Base-by-base conservation (phyloP, 2,797 vertebrate species). In the Xyrichtys novacula region DNA sequence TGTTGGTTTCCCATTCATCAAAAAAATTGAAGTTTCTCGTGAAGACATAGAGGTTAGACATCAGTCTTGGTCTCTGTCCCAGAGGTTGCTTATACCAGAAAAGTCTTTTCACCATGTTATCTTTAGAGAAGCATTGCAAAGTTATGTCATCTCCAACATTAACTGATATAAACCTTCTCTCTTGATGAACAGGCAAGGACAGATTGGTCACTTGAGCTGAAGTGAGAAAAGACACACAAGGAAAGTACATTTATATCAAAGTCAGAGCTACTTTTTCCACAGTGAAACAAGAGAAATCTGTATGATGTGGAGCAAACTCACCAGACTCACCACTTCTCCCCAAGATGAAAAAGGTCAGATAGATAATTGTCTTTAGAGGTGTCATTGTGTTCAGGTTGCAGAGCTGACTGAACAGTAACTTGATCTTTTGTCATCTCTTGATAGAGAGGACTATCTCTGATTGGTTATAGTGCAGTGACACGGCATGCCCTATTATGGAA, bases 1-100 rank as follows among this genome's bases (percentile, higher is more conserved):
- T 7, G 0, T 68, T 34, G 14, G 56, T 20, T 15, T 1, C 0
- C 0, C 64, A 71, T 32, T 83, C 60, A 25, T 63, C 20, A 6
- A 65, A 3, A 29, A 84, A 70, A 3, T 0, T 10, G 2, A 4
- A 4, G 1, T 19, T 20, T 7, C 7, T 15, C 0, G 49, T 9
- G 3, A 25, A 55, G 0, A 2, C 12, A 12, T 55, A 62, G 2
- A 16, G 32, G 0, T n/a, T 36, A 6, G 78, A 52, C 7, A 88
- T 25, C 5, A 67, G 53, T 0, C 22, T 57, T 10, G 68, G 76
- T 39, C 65, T 65, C 25, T 82, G 28, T 0, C 78, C 78, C 0
- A 58, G 9, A 0, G 20, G 40, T 63, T 84, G 79, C 15, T 71
- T 80, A 14, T 61, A 80, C 83, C 81, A 88, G 29, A 22, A 58